A percentile compares a stretch with the other conserved stretches of the same genome.
phyloP scores from a whole-genome alignment of 2,888 invertebrate genomes.

The Minunthozetes semirufus region DNA sequence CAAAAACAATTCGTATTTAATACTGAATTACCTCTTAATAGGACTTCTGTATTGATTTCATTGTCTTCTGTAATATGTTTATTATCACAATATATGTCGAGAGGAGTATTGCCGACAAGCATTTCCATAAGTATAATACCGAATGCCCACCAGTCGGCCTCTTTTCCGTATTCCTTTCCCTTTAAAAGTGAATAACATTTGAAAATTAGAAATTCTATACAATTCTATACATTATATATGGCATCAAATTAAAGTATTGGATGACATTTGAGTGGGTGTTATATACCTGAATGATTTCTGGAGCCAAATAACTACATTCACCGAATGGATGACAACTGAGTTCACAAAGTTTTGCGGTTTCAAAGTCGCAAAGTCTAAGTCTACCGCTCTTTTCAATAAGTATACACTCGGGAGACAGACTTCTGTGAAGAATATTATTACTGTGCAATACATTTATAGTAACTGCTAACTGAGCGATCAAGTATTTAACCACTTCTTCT shows the following conservation, averaged over 20 bases:
- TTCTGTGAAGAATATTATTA: constrained; percentile 8
- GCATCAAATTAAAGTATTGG: too few relatives aligned
- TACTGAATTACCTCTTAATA: constrained; percentile 19
- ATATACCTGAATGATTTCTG: constrained; percentile 29
- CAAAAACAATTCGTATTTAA: neutral
- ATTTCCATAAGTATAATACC: constrained; percentile 29
- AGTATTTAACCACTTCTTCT: constrained; percentile 26
- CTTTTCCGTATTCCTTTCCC: constrained; percentile 27
- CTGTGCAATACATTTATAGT: constrained; percentile 2
- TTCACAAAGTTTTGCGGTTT: neutral
- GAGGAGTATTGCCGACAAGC: constrained; percentile 10
- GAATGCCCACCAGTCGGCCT: constrained; percentile 32
- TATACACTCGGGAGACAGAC: constrained; percentile 21
- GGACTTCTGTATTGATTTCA: neutral
- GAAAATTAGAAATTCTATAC: too few relatives aligned
- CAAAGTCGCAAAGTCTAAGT: constrained; percentile 22
- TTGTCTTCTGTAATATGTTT: neutral
- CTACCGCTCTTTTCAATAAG: constrained; percentile 28
- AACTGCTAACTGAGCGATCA: constrained; percentile 12
- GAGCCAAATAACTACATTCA: constrained; percentile 21
- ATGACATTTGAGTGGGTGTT: too few relatives aligned
- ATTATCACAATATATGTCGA: constrained; percentile 29
- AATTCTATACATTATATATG: too few relatives aligned
- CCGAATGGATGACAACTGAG: neutral
- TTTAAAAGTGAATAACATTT: neutral